Evolutionary conservation across 2,113 vertebrate genomes (phyloP).

Genomic region (Oxygymnocypris stewartii): DNA sequence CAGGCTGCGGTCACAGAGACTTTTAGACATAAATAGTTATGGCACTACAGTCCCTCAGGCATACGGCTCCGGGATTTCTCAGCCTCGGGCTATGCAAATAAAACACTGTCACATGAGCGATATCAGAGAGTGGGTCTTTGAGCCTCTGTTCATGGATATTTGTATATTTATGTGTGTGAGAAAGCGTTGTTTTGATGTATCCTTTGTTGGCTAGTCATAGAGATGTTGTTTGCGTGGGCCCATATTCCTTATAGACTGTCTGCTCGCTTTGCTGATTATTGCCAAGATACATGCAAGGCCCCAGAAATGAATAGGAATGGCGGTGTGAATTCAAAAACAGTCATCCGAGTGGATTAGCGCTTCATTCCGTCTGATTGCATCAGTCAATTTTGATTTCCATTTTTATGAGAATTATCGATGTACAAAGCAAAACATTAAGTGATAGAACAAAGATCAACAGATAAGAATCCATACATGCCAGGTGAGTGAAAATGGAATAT

Average conservation of each 20-base stretch:
- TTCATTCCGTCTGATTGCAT: constrained; percentile 39
- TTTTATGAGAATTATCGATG: constrained; percentile 53
- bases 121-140: background rate
- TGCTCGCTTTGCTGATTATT: constrained; percentile 24
- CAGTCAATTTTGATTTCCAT: constrained; percentile 53
- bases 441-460: background rate
- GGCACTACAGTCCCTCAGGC: constrained; percentile 20
- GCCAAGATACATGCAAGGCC: constrained; percentile 24
- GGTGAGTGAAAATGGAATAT: background rate
- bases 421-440: constrained; percentile 45
- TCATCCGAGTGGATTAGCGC: constrained; percentile 51
- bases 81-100: constrained; percentile 39
- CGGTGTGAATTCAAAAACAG: constrained; percentile 34
- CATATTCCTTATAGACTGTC: constrained; percentile 27
- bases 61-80: constrained; percentile 5
- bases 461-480: constrained; percentile 2
- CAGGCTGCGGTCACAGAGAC: constrained; percentile 17
- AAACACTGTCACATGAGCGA: constrained; percentile 15
- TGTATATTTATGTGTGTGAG: background rate
- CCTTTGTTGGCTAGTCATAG: constrained; percentile 4
- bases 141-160: constrained; percentile 20
- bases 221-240: constrained; percentile 24
- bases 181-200: constrained; percentile 10
- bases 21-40: constrained; percentile 30
- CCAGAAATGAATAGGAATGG: background rate